Conservation (phyloP, 2,797 vertebrate species). For the Melanogrammus aeglefinus region DNA sequence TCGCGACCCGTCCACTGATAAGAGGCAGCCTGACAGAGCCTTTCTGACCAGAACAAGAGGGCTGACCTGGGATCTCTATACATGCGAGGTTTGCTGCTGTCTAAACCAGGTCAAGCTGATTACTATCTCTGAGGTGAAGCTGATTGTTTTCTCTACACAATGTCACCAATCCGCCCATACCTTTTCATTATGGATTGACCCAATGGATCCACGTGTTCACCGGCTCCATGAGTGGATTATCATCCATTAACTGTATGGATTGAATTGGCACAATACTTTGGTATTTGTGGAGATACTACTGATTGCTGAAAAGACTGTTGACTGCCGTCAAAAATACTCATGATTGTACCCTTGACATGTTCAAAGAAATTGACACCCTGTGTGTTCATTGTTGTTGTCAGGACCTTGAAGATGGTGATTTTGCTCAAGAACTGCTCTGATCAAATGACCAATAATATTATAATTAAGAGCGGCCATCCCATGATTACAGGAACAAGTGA, state of each 20-base stretch:
- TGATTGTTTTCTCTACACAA: not conserved
- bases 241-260: not conserved
- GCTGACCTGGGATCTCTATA: not conserved
- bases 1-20: slow-evolving; percentile 22
- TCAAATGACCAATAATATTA: not conserved
- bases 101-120: not conserved
- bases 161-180: not conserved
- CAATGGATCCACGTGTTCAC: not conserved
- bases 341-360: not conserved
- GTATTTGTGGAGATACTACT: not conserved
- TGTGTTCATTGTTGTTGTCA: not conserved
- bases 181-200: not conserved
- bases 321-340: not conserved
- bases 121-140: not conserved
- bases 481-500: slow-evolving; percentile 38
- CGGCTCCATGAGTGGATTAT: not conserved
- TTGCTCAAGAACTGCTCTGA: not conserved
- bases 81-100: not conserved
- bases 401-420: not conserved
- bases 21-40: slow-evolving; percentile 30
- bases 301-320: not conserved
- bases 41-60: slow-evolving; percentile 30
- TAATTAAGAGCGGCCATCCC: not conserved
- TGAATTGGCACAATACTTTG: not conserved
- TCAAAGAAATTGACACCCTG: not conserved